phyloP scores from a whole-genome alignment of 2,113 vertebrate species.

The Saccopteryx bilineata region DNA sequence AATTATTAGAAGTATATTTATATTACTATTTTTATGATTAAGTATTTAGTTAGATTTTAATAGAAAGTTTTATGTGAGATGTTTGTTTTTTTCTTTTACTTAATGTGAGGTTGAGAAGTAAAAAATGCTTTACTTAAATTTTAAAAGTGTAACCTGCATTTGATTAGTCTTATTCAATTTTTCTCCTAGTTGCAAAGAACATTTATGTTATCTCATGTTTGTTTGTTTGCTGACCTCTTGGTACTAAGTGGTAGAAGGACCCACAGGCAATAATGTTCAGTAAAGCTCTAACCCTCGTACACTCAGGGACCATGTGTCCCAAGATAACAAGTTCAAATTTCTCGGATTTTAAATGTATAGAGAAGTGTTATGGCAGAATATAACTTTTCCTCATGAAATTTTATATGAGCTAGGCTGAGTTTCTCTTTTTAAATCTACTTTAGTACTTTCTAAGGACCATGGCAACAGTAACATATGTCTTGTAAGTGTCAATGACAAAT shows the following conservation, averaged over 20 bases:
- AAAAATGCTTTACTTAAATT: not conserved
- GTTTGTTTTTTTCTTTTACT: not conserved
- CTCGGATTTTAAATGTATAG: not conserved
- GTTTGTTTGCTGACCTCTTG: not conserved
- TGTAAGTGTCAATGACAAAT: not conserved
- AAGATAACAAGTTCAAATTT: constrained; percentile 4
- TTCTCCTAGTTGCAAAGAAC: not conserved
- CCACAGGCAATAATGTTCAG: not conserved
- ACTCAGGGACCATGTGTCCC: not conserved
- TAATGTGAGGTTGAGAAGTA: not conserved
- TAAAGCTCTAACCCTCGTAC: not conserved
- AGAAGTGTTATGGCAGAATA: not conserved
- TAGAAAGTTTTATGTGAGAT: not conserved
- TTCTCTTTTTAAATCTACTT: not conserved
- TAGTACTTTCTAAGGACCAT: not conserved
- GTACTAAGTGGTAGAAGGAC: not conserved
- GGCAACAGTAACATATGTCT: not conserved
- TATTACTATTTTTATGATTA: not conserved
- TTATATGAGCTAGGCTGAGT: not conserved
- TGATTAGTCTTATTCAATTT: not conserved
- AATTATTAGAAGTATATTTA: not conserved
- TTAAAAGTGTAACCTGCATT: not conserved
- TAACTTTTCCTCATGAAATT: not conserved
- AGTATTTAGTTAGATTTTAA: not conserved
- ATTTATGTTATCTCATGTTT: not conserved